A percentile compares a stretch with the other conserved stretches of the same genome.
Evolutionary conservation across 2,797 vertebrate species (phyloP).

Genomic region (Rhinichthys osculus): DNA sequence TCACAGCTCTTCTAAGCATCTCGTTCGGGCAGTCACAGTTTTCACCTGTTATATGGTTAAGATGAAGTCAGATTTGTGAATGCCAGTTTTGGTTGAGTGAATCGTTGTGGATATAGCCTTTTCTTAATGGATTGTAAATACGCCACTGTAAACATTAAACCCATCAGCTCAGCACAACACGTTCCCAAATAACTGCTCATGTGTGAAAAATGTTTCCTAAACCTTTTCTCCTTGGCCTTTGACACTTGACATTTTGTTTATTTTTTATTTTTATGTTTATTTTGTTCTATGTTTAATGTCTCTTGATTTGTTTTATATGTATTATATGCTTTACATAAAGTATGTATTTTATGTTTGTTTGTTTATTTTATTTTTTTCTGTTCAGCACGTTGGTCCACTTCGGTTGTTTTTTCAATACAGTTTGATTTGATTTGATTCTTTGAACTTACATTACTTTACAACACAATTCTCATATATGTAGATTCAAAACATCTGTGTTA

Average conservation of each 20-base stretch:
- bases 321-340: too few species aligned
- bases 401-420: too few species aligned
- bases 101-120: slow-evolving; percentile 4
- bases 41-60: slow-evolving; percentile 54
- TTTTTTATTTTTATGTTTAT: too few species aligned
- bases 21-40: slow-evolving; percentile 50
- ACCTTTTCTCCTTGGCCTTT: too few species aligned
- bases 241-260: too few species aligned
- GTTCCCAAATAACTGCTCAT: slow-evolving; percentile 14
- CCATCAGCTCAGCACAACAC: slow-evolving; percentile 11
- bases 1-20: slow-evolving; percentile 20
- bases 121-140: slow-evolving; percentile 32
- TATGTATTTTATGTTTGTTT: too few species aligned
- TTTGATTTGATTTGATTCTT: slow-evolving; percentile 17
- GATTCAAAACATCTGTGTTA: slow-evolving; percentile 49
- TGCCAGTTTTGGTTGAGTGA: slow-evolving; percentile 29
- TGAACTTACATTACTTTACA: slow-evolving; percentile 30
- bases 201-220: slow-evolving; percentile 10
- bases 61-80: slow-evolving; percentile 55
- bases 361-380: too few species aligned
- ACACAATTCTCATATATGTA: slow-evolving; percentile 10
- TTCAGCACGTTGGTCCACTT: too few species aligned
- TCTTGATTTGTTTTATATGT: too few species aligned
- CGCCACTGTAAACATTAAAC: slow-evolving; percentile 23
- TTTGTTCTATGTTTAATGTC: too few species aligned